Base-by-base conservation (phyloP, 2,113 vertebrate genomes). In the Melanerpes aurifrons region DNA sequence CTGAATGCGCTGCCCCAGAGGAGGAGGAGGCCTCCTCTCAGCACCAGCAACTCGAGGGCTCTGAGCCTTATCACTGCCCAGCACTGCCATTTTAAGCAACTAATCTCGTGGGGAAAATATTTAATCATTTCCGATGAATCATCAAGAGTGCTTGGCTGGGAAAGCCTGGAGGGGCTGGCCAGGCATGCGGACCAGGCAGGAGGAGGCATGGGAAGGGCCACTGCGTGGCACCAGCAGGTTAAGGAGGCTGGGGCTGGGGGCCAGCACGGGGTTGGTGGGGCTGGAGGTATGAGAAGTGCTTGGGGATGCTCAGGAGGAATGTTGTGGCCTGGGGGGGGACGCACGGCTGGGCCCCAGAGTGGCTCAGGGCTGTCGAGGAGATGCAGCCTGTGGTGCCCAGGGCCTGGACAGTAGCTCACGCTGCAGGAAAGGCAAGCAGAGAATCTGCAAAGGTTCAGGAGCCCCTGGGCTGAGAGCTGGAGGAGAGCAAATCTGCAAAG, bases 91-190 rank as follows among this genome's bases (percentile, higher is more conserved):
- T 96, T 95, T 87, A 94, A 96, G 96, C 56, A 86, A 83, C 79
- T 93, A 90, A 97, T 95, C 86, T 95, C 53, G 4, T 11, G 59
- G 80, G 73, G 62, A 90, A 86, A 82, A 75, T 92, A 92, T 89
- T 80, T 89, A 92, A 95, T 96, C 86, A 89, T 97, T 96, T 94
- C 95, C 48, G 89, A 93, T 97, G 96, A 97, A 87, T 97, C 96
- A 97, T 82, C 81, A 58, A 68, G 73, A 17, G 58, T 43, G 8
- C 78, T 93, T 82, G 62, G 57, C 89, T 82, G 75, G 53, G 67
- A 88, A 66, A 75, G 20, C 6, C 21, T 14, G 7, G 25, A 56
- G 18, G 54, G 6, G 59, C 14, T 62, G 81, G 70, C 45, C 75
- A 69, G 87, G 92, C 84, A 61, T 7, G 13, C 35, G 25, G 68